Evolutionary conservation across 2,113 vertebrate species (phyloP).

Genomic region (Speoplatyrhinus poulsoni): DNA sequence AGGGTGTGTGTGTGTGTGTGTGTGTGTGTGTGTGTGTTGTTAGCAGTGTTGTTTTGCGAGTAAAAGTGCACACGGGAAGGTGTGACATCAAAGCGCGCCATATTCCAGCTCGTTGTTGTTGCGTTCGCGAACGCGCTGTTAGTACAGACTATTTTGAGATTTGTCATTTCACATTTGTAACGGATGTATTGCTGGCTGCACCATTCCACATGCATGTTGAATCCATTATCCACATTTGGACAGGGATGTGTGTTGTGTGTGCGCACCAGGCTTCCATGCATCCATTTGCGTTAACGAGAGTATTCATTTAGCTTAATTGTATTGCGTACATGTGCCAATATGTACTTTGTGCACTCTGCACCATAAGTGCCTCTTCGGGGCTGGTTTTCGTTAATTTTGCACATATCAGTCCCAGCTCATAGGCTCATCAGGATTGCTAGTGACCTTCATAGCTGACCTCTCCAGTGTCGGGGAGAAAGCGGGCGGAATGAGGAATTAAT

Average conservation of each 20-base stretch:
- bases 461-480: conserved; percentile 75
- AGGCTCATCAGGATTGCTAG: conserved; percentile 69
- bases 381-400: conserved; percentile 23
- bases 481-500: conserved; percentile 85
- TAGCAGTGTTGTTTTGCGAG: background rate
- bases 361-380: conserved; percentile 22
- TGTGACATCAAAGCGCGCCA: background rate
- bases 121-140: too few species aligned
- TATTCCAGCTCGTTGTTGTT: conserved; percentile 12
- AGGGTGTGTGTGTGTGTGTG: too few species aligned
- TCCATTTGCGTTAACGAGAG: background rate
- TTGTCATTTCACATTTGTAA: too few species aligned
- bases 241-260: conserved; percentile 12
- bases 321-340: conserved; percentile 17
- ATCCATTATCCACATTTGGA: too few species aligned
- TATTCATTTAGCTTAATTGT: background rate
- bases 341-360: conserved; percentile 22
- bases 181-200: too few species aligned
- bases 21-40: too few species aligned
- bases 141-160: too few species aligned
- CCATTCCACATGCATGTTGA: too few species aligned
- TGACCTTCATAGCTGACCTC: conserved; percentile 82
- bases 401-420: conserved; percentile 46
- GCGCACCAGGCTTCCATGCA: background rate
- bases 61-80: background rate